A percentile compares a stretch with the other conserved stretches of the same genome.
Conservation (phyloP, 2,888 invertebrate species). For the Pachycephus smyrnensis region DNA sequence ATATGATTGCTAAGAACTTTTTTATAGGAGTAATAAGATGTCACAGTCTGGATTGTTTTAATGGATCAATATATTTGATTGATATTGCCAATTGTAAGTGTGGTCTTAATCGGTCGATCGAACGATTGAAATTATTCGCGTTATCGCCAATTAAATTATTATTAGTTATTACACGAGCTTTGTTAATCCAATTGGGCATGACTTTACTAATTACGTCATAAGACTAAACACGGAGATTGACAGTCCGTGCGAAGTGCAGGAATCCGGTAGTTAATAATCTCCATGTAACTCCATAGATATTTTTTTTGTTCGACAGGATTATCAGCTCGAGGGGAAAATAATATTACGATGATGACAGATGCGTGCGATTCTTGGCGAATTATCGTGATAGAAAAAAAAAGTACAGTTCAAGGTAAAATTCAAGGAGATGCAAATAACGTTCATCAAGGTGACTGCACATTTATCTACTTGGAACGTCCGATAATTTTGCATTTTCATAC, state of each 20-base stretch:
- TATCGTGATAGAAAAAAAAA: neutral
- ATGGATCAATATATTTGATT: no score
- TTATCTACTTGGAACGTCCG: neutral
- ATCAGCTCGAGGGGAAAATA: neutral
- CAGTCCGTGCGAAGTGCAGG: neutral
- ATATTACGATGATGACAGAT: neutral
- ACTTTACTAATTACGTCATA: neutral
- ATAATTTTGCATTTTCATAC: neutral
- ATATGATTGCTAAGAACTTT: no score
- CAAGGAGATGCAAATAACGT: neutral
- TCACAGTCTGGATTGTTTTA: no score
- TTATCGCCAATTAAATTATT: neutral
- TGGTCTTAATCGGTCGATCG: no score
- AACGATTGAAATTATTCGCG: neutral
- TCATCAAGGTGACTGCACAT: neutral
- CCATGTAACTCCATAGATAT: neutral
- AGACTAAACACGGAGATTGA: neutral
- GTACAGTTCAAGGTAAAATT: neutral
- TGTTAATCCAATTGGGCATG: neutral
- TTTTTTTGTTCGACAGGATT: neutral
- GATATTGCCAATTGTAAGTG: no score
- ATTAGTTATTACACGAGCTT: neutral
- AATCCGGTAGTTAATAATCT: neutral
- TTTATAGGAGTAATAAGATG: neutral
- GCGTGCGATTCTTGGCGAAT: neutral